phyloP scores from a whole-genome alignment of 1,140 invertebrate species.

The Cepaea nemoralis region DNA sequence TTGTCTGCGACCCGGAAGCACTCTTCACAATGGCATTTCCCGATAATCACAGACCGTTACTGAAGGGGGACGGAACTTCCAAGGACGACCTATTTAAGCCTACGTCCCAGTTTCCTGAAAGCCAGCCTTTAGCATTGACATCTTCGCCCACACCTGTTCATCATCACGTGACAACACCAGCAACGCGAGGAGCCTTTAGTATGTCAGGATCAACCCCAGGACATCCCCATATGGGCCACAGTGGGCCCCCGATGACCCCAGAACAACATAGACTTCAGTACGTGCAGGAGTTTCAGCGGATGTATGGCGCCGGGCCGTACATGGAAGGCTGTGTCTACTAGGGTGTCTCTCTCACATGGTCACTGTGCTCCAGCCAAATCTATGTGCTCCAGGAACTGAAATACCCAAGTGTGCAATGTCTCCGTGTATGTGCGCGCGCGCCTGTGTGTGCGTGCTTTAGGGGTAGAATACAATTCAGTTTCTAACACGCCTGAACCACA shows the following conservation, averaged over 20 bases:
- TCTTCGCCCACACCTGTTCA: slow-evolving; percentile 43
- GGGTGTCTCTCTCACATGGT: too few relatives aligned
- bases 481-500: too few relatives aligned
- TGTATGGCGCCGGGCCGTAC: slow-evolving; percentile 65
- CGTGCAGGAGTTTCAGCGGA: slow-evolving; percentile 65
- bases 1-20: slow-evolving; percentile 93
- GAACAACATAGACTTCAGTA: slow-evolving; percentile 63
- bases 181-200: slow-evolving; percentile 18
- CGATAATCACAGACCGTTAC: slow-evolving; percentile 67
- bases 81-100: slow-evolving; percentile 50
- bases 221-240: slow-evolving; percentile 19
- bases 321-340: slow-evolving; percentile 68
- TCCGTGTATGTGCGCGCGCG: too few relatives aligned
- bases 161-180: slow-evolving; percentile 45
- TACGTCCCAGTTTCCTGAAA: slow-evolving; percentile 40
- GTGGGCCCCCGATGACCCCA: slow-evolving; percentile 41
- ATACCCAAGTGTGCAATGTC: too few relatives aligned
- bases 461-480: too few relatives aligned
- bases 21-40: slow-evolving; percentile 86
- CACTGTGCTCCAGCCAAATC: too few relatives aligned
- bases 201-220: slow-evolving; percentile 9
- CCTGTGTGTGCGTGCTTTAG: too few relatives aligned
- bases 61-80: slow-evolving; percentile 54
- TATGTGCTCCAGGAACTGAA: too few relatives aligned
- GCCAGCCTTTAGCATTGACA: slow-evolving; percentile 47